phyloP scores from a whole-genome alignment of 2,113 vertebrate genomes.

The Castor canadensis region DNA sequence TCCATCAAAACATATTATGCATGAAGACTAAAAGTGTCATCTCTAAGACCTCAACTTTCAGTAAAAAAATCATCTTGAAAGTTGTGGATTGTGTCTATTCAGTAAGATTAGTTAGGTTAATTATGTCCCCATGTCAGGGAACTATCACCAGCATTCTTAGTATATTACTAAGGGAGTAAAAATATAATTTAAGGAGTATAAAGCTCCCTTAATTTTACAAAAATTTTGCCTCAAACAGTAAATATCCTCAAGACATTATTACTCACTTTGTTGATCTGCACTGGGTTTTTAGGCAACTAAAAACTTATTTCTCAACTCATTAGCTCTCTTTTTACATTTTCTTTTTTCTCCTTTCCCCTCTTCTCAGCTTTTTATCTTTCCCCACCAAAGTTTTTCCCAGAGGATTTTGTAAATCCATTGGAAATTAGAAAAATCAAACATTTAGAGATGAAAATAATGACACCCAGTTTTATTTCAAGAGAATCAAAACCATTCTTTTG shows the following conservation, averaged over 20 bases:
- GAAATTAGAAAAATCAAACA: not conserved
- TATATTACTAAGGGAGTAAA: slow-evolving; percentile 10
- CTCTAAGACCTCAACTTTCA: not conserved
- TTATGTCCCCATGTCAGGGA: not conserved
- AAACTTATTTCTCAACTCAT: not conserved
- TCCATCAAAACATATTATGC: not conserved
- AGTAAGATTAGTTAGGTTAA: slow-evolving; percentile 1
- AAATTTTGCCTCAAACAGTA: not conserved
- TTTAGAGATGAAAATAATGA: not conserved
- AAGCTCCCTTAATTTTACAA: not conserved
- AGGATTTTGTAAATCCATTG: not conserved
- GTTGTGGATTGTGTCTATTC: not conserved
- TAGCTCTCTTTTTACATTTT: not conserved
- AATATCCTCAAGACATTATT: not conserved
- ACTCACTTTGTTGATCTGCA: not conserved
- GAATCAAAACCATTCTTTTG: not conserved
- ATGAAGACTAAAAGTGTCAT: slow-evolving; percentile 7
- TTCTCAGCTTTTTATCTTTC: not conserved
- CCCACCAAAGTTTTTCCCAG: not conserved
- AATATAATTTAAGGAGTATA: not conserved
- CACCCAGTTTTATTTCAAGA: not conserved
- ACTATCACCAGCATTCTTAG: not conserved
- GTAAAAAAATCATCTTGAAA: slow-evolving; percentile 1
- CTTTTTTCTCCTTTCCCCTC: not conserved
- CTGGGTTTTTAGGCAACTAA: not conserved